Evolutionary conservation across 2,113 vertebrate genomes (phyloP).

Genomic region (Apodemus sylvaticus): DNA sequence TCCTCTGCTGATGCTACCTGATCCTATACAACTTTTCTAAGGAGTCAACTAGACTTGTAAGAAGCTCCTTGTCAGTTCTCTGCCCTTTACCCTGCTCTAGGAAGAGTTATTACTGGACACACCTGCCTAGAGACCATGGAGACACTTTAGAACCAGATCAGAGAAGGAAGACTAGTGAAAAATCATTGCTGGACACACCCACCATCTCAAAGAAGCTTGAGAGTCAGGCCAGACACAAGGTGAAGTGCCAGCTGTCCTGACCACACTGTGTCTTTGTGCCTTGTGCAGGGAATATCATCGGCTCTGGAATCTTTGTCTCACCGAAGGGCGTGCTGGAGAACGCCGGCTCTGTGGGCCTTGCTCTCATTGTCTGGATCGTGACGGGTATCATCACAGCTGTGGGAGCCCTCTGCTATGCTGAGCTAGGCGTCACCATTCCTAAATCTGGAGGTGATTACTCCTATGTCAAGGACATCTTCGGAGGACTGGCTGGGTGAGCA

Average conservation of each 20-base stretch:
- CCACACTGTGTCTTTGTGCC: not conserved
- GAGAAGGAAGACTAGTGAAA: not conserved
- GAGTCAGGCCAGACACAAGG: not conserved
- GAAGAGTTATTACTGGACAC: not conserved
- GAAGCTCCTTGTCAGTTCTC: not conserved
- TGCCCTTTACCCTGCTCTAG: constrained; percentile 14
- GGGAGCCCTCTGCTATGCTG: constrained; percentile 94
- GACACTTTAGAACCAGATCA: constrained; percentile 8
- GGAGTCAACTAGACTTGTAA: not conserved
- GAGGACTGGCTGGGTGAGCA: constrained; percentile 93
- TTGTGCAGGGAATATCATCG: constrained; percentile 93
- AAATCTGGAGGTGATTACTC: constrained; percentile 96
- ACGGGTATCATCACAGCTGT: constrained; percentile 94
- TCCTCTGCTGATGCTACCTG: constrained; percentile 16
- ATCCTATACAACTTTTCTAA: not conserved
- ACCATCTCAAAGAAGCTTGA: not conserved
- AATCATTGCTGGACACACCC: not conserved
- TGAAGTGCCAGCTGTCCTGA: not conserved
- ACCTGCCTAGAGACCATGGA: not conserved
- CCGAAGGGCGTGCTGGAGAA: constrained; percentile 95
- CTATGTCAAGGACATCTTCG: constrained; percentile 96
- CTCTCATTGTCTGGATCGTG: constrained; percentile 93
- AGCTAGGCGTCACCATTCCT: constrained; percentile 95
- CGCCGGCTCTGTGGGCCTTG: constrained; percentile 92
- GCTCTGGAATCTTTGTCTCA: constrained; percentile 95